Base-by-base conservation (phyloP, 2,888 invertebrate genomes). In the Tinea trinotella region DNA sequence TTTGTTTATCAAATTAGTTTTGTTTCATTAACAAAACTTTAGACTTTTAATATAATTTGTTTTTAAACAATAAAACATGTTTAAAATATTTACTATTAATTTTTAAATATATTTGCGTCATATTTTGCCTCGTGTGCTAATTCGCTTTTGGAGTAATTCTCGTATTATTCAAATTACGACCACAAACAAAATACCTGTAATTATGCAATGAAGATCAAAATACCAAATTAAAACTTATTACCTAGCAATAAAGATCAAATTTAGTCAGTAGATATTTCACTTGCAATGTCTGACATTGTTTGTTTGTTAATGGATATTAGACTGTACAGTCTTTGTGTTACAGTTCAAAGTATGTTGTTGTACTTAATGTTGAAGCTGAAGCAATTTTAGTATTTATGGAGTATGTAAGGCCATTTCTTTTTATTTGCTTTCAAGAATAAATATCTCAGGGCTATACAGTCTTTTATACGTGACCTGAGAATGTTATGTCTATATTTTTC, bases 391-490 rank as follows among this genome's bases (percentile, higher is more conserved):
- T 46, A 46, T 46, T 46, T 46, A 46, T 46, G 15, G 46, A 19
- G 19, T 46, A 19, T 40, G 15, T 40, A 40, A 15, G 40, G 35
- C 59, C 56, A 69, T 66, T 72, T 72, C 74, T 75, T 81, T 82
- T 79, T 79, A 76, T 74, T 74, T 72, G 70, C 71, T 70, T 68
- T 67, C 72, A 71, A 76, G 74, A 79, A 81, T 81, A 80, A 81
- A 81, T 75, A 71, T 68, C 67, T 74, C 64, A 72, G 64, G 65
- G 68, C 63, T 70, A 72, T 67, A 49, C 64, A 68, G 24, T 22
- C 48, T 56, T n/a, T 53, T 46, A 52, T 36, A 55, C 69, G 68
- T 68, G 70, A 71, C 67, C 72, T 64, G 58, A 64, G 62, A 62
- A 64, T 70, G 73, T 75, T 70, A 76, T 67, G 62, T 62, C 60